These are phyloP conservation scores for Osmerus mordax DNA, from an alignment of 2,113 vertebrate species.

Conservation along the genomic window DNA sequence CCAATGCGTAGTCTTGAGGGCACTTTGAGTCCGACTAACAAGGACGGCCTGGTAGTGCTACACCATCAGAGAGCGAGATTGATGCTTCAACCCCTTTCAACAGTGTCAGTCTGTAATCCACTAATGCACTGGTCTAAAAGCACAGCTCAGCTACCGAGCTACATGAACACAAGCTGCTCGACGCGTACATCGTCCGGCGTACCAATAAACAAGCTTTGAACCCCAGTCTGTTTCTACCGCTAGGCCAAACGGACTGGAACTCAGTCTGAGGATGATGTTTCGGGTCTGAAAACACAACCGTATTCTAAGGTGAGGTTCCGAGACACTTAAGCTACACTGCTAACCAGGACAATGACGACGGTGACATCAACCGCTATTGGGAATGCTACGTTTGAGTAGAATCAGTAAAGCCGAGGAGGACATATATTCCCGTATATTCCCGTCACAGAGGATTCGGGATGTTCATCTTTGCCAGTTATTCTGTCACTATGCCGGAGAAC, in stretches of 20 bases:
- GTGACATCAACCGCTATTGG: conserved; percentile 48
- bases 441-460: conserved; percentile 2
- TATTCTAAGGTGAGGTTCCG: too few species aligned
- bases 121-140: conserved; percentile 31
- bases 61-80: conserved; percentile 36
- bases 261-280: too few species aligned
- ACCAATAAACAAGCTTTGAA: too few species aligned
- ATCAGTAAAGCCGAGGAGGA: conserved; percentile 15
- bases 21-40: conserved; percentile 39
- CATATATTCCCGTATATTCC: conserved; percentile 30
- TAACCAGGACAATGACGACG: conserved; percentile 5
- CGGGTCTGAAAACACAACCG: too few species aligned
- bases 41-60: conserved; percentile 30
- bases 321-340: too few species aligned
- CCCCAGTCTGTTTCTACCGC: too few species aligned
- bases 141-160: conserved; percentile 44
- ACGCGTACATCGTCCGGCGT: background rate
- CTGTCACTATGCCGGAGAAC: background rate
- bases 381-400: conserved; percentile 47
- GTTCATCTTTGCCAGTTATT: too few species aligned
- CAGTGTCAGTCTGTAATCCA: background rate
- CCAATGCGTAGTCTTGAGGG: conserved; percentile 44
- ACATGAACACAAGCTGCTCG: conserved; percentile 32
- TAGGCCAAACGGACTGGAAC: too few species aligned
- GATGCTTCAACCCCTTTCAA: conserved; percentile 39